A percentile compares a stretch with the other conserved stretches of the same genome.
phyloP scores from a whole-genome alignment of 1,140 invertebrate genomes.

The Dreissena polymorpha region DNA sequence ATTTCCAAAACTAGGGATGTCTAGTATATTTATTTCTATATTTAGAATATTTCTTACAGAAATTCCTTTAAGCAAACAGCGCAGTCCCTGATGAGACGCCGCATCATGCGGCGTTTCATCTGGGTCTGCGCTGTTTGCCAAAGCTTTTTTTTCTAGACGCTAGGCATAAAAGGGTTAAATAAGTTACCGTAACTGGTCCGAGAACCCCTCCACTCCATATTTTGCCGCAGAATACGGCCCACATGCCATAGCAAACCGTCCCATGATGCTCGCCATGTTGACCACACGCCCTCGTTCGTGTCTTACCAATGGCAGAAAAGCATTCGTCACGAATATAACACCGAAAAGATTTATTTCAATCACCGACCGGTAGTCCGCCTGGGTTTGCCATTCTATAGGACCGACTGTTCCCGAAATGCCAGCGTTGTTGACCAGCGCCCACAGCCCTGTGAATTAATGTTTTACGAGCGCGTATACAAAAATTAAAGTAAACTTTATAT shows the following conservation, averaged over 20 bases:
- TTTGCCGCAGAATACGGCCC: conserved; percentile 63
- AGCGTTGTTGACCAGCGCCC: conserved; percentile 71
- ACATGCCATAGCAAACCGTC: conserved; percentile 46
- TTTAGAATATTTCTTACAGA: too few relatives aligned
- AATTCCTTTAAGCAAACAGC: too few relatives aligned
- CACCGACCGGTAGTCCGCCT: conserved; percentile 47
- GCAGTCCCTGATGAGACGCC: too few relatives aligned
- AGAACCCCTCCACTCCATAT: conserved; percentile 65
- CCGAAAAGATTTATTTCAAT: conserved; percentile 63
- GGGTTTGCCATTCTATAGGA: conserved; percentile 55
- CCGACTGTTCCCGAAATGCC: conserved; percentile 59
- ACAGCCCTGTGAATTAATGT: conserved; percentile 58
- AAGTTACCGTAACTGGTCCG: conserved; percentile 61
- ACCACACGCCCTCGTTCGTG: conserved; percentile 61
- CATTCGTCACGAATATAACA: conserved; percentile 59
- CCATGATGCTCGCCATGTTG: conserved; percentile 63
- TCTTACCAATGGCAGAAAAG: conserved; percentile 65
- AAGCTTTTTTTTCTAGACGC: too few relatives aligned
- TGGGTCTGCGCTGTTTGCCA: too few relatives aligned
- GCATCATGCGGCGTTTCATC: too few relatives aligned
- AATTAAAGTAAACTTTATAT: neutral
- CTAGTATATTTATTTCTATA: too few relatives aligned
- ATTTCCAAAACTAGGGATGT: too few relatives aligned
- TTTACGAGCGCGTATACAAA: neutral
- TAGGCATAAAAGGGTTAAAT: too few relatives aligned